Evolutionary conservation across 2,797 vertebrate species (phyloP), one percentile per base, ranked within the genome.

Genomic region (Rhinophrynus dorsalis): DNA sequence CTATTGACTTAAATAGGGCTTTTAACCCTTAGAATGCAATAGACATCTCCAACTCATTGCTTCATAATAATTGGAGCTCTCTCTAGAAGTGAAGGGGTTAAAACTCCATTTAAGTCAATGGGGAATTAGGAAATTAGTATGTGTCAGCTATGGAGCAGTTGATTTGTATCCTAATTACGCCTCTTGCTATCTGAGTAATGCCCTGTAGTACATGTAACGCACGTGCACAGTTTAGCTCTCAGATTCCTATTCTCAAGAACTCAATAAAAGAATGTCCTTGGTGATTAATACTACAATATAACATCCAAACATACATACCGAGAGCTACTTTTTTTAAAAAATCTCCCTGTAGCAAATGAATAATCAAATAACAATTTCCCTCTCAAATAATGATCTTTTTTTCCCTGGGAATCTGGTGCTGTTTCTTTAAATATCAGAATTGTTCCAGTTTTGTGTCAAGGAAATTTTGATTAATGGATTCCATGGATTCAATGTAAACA

Each of bases 401-500:
- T 59, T 51, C 66, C 56, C 51, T 60, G 55, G 66, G 66, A 68
- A 29, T 68, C 33, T 42, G 23, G 45, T 40, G 42, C 45, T 51
- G 37, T 51, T 68, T 37, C 44, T 38, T 35, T 55, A 37, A 48
- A 66, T 37, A 66, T 51, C 24, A 23, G 3, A 26, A 24, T 57
- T 68, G 37, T 60, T 68, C 66, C 66, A 68, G 40, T 18, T 51
- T 50, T 59, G 45, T 68, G 66, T 68, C 66, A 68, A 59, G 33
- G 45, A 68, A 30, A 48, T 11, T 58, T 59, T 68, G 66, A 68
- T 68, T 68, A 68, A 68, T 68, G 66, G 40, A 51, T 33, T 60
- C 66, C 13, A 40, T 50, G 51, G 56, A 68, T 48, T 68, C 66
- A 68, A 60, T 68, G 45, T 68, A 68, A 68, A 68, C 66, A 68